phyloP scores from a whole-genome alignment of 2,888 invertebrate species.

The Oscheius sp. region DNA sequence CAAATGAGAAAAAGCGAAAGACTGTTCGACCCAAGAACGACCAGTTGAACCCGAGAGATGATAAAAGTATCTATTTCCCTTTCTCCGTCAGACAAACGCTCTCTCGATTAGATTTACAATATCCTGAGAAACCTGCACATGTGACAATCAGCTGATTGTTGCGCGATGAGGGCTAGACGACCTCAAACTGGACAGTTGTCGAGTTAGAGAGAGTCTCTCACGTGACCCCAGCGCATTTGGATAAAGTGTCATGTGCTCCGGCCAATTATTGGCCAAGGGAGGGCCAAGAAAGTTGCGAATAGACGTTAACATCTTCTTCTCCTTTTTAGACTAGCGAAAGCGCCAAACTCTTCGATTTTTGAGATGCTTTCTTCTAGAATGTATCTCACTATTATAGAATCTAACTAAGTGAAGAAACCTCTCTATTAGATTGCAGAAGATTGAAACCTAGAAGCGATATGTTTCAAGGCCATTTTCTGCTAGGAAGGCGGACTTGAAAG shows the following conservation, averaged over 20 bases:
- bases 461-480: no score
- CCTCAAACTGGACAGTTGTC: neutral
- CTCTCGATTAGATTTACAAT: neutral
- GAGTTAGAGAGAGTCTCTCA: neutral
- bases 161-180: neutral
- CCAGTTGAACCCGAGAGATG: neutral
- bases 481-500: no score
- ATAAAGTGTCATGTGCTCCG: constrained; percentile 10
- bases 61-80: neutral
- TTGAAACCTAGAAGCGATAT: no score
- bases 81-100: neutral
- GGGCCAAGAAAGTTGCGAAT: neutral
- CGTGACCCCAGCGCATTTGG: neutral
- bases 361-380: no score
- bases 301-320: neutral
- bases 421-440: no score
- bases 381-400: no score
- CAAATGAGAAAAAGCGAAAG: neutral
- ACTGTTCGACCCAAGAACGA: neutral
- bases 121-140: neutral
- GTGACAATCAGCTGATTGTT: neutral
- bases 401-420: no score
- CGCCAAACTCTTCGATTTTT: neutral
- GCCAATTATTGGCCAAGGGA: neutral
- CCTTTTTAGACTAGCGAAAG: neutral